Evolutionary conservation across 2,888 invertebrate species (phyloP), one percentile per base, ranked within the genome.

Genomic region (Pseudoips prasinana): DNA sequence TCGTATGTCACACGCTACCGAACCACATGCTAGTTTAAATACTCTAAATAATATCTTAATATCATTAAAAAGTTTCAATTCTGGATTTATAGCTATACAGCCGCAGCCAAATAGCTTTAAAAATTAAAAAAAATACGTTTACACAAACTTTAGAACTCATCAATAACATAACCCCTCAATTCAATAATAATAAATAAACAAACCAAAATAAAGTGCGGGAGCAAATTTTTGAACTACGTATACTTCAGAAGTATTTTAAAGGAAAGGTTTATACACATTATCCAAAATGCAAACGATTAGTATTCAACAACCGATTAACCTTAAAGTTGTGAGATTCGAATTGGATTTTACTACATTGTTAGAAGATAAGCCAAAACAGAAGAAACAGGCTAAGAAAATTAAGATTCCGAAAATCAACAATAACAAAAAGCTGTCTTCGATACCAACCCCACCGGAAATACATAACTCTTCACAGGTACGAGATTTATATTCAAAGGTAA

Each of bases 301-400:
- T 54, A 68, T 73, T 25, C 64, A 72, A 14, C 71, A 80, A 44
- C 77, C 84, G 1, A 82, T 87, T 40, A 88, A 88, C 64, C 69
- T 88, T 30, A 86, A 75, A 71, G 84, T 88, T 1, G 79, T 88
- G 23, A 73, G 71, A 38, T 84, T 79, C 36, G 85, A 87, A 57
- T 47, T 88, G 30, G 82, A 88, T 46, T 85, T 87, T 30, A 66
- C 75, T 11, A 53, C 66, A 1, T 54, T 82, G 1, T 49, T 55
- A 33, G 33, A 55, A 11, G 63, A 69, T 39, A 66, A 62, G 7
- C 58, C 67, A 9, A 59, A 45, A 24, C 36, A 46, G 11, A 51
- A 53, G 47, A 73, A 64, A 49, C 77, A 71, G 56, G 30, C 35
- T 3, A 82, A 74, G 46, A 58, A 71, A 64, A 74, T 82, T 25